These are phyloP conservation scores for Chrysolina haemoptera DNA, from an alignment of 2,888 invertebrate species.

Conservation along the genomic window DNA sequence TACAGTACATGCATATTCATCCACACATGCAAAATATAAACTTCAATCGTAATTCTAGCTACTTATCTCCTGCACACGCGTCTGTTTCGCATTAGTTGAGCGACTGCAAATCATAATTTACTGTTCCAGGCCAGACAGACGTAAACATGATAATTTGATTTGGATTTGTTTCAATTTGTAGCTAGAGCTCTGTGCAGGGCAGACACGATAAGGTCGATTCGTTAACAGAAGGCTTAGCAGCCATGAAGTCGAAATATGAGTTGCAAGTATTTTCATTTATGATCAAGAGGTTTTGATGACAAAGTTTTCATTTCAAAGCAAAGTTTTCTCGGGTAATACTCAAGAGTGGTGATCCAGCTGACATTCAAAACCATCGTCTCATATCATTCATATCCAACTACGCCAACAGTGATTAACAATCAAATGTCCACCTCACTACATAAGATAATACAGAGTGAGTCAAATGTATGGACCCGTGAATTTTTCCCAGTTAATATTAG, in stretches of 20 bases:
- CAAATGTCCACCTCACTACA: too few species aligned
- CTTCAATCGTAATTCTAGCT: constrained; percentile 19
- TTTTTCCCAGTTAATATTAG: too few species aligned
- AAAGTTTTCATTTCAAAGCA: too few species aligned
- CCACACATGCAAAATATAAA: constrained; percentile 1
- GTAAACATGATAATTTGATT: constrained; percentile 32
- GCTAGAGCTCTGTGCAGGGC: constrained; percentile 4
- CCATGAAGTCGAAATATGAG: not conserved
- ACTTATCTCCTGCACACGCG: constrained; percentile 30
- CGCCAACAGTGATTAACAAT: too few species aligned
- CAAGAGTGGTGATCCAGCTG: too few species aligned
- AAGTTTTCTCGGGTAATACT: too few species aligned
- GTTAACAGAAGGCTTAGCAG: not conserved
- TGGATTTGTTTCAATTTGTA: constrained; percentile 19
- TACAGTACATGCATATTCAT: not conserved
- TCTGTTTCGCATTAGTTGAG: constrained; percentile 30
- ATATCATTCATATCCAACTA: too few species aligned
- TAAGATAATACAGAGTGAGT: too few species aligned
- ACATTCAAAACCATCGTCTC: too few species aligned
- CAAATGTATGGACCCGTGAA: too few species aligned
- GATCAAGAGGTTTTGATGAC: too few species aligned
- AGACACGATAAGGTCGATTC: constrained; percentile 15
- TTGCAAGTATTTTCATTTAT: not conserved
- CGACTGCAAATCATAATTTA: constrained; percentile 19
- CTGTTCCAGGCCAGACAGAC: constrained; percentile 21